A percentile compares a stretch with the other conserved stretches of the same genome.
Conservation (phyloP, 2,113 vertebrate genomes). For the Tursiops truncatus region DNA sequence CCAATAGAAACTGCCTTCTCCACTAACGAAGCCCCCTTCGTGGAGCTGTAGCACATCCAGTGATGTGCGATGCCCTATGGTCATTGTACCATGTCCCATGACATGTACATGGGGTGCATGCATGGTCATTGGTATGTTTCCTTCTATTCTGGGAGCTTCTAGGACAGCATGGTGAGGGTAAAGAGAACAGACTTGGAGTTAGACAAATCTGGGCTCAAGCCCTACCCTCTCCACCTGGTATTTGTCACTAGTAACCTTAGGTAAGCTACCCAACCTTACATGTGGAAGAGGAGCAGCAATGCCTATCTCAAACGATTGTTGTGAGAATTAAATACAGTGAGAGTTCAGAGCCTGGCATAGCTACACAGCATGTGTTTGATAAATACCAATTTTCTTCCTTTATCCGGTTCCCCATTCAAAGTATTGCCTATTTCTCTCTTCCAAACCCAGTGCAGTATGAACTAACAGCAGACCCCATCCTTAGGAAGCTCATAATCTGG, state of each 20-base stretch:
- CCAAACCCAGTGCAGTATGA: background rate
- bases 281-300: background rate
- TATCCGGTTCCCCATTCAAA: background rate
- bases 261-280: background rate
- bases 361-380: background rate
- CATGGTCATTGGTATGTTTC: too few relatives aligned
- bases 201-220: background rate
- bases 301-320: background rate
- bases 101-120: background rate
- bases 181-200: background rate
- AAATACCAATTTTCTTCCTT: background rate
- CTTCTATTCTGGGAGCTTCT: background rate
- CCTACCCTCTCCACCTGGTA: background rate
- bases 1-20: background rate
- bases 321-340: background rate
- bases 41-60: background rate
- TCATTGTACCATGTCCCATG: background rate
- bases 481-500: background rate
- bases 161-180: background rate
- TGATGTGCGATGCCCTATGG: background rate
- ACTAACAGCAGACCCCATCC: background rate
- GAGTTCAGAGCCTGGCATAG: background rate
- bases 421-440: background rate
- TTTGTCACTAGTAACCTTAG: background rate
- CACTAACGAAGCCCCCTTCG: rapidly evolving